A percentile compares a stretch with the other conserved stretches of the same genome.
Conservation (phyloP, 2,888 invertebrate species). For the Fragum sueziense region DNA sequence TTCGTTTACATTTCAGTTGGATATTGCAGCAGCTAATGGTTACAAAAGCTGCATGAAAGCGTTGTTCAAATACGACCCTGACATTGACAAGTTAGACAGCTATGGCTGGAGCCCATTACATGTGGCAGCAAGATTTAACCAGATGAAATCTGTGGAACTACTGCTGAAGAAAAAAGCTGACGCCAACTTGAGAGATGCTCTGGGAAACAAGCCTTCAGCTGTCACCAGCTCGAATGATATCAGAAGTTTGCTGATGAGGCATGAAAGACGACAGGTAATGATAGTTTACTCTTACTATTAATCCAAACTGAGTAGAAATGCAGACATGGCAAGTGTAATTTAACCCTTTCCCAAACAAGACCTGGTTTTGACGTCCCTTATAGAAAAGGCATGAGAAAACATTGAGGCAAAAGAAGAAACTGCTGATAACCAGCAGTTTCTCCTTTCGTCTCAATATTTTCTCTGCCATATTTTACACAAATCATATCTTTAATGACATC, state of each 20-base stretch:
- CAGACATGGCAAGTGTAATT: too few species aligned
- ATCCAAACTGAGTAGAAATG: too few species aligned
- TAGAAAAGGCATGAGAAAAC: too few species aligned
- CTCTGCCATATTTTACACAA: too few species aligned
- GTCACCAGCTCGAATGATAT: constrained; percentile 67
- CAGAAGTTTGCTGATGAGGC: constrained; percentile 60
- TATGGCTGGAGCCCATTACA: constrained; percentile 74
- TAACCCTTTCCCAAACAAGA: too few species aligned
- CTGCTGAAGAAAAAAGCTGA: constrained; percentile 68
- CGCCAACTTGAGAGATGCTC: constrained; percentile 52
- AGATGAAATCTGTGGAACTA: constrained; percentile 65
- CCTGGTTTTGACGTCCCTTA: too few species aligned
- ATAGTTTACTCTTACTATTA: too few species aligned
- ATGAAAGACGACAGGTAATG: constrained; percentile 54
- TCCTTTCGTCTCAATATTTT: too few species aligned
- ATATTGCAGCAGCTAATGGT: constrained; percentile 75
- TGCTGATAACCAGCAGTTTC: too few species aligned
- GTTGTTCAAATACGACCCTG: constrained; percentile 65
- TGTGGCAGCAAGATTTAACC: constrained; percentile 73
- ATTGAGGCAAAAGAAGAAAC: too few species aligned
- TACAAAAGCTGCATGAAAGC: constrained; percentile 67
- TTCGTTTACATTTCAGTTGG: constrained; percentile 59
- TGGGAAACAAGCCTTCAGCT: constrained; percentile 62
- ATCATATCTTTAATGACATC: too few species aligned
- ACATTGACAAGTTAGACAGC: constrained; percentile 63